phyloP scores from a whole-genome alignment of 2,888 invertebrate species.

The Choreutis nemorana region DNA sequence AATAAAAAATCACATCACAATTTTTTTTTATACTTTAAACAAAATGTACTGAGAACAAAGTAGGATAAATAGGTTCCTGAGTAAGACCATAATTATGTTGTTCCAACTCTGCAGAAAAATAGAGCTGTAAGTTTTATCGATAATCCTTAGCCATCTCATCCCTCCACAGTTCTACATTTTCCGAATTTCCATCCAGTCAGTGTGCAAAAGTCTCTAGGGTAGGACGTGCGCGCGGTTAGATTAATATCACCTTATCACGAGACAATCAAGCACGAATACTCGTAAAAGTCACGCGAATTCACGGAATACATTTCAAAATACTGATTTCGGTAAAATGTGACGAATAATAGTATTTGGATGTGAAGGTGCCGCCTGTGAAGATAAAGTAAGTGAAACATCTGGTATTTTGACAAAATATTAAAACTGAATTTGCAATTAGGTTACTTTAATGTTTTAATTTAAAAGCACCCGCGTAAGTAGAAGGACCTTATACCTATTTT shows the following conservation, averaged over 20 bases:
- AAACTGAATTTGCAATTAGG: too few relatives aligned
- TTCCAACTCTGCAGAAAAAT: constrained; percentile 18
- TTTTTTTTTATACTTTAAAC: constrained; percentile 1
- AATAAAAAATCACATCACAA: too few relatives aligned
- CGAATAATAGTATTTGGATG: constrained; percentile 1
- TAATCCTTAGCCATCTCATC: constrained; percentile 15
- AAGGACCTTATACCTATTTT: too few relatives aligned
- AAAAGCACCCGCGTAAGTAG: too few relatives aligned
- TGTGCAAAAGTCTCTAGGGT: constrained; percentile 23
- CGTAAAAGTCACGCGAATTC: constrained; percentile 7
- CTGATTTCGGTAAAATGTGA: constrained; percentile 15
- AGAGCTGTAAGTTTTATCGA: constrained; percentile 6
- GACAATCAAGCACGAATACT: constrained; percentile 9
- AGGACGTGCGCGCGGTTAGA: constrained; percentile 14
- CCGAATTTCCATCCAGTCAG: constrained; percentile 35
- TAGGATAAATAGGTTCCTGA: background rate
- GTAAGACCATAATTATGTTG: constrained; percentile 7
- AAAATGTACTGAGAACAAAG: background rate
- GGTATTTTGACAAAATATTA: too few relatives aligned
- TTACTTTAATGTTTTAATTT: too few relatives aligned
- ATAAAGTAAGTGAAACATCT: too few relatives aligned
- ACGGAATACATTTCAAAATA: constrained; percentile 4
- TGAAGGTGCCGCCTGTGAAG: too few relatives aligned
- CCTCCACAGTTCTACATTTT: constrained; percentile 37
- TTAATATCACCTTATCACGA: constrained; percentile 11